Evolutionary conservation across 2,113 vertebrate genomes (phyloP), one percentile per base, ranked within the genome.

Genomic region (Otus sunia): DNA sequence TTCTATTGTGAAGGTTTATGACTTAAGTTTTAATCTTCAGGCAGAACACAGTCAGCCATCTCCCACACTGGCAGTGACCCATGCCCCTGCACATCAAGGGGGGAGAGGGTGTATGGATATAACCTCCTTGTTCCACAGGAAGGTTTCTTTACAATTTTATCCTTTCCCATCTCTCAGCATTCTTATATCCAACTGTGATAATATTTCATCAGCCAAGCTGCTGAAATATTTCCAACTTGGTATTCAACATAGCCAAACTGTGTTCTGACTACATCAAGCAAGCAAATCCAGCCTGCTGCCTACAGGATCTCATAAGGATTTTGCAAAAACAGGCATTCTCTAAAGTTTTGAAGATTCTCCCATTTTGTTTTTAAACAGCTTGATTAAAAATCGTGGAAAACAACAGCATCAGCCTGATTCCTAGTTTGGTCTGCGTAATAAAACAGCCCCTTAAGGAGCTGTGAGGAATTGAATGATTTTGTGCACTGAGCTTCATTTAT

Each of bases 101-200:
- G 50, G 3, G 30, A 69, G 72, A 3, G 4, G 36, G n/a, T 3
- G 0, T 22, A 34, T 6, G 17, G 34, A 37, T 7, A 58, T 5
- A 66, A 64, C 19, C 49, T 37, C 41, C 47, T 11, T 50, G 15
- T 49, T 73, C 20, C 17, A 55, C 30, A 9, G 20, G 18, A 16
- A 47, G 27, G 20, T 36, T 43, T 52, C 52, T 72, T 84, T 27
- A 32, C 47, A 23, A 26, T 63, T 58, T 72, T 16, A 52, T 72
- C 17, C 72, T 58, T 66, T 41, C 47, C 16, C 3, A 0, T 36
- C 36, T 34, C 45, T 78, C 76, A 71, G 62, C 67, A 52, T 58
- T 88, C 63, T 41, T 30, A 20, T 13, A 86, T 36, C 43, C 71
- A 78, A 56, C 18, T 12, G 9, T 22, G 36, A 55, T 15, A 55